Evolutionary conservation across 2,797 vertebrate genomes (phyloP).

Genomic region (Trachurus trachurus): DNA sequence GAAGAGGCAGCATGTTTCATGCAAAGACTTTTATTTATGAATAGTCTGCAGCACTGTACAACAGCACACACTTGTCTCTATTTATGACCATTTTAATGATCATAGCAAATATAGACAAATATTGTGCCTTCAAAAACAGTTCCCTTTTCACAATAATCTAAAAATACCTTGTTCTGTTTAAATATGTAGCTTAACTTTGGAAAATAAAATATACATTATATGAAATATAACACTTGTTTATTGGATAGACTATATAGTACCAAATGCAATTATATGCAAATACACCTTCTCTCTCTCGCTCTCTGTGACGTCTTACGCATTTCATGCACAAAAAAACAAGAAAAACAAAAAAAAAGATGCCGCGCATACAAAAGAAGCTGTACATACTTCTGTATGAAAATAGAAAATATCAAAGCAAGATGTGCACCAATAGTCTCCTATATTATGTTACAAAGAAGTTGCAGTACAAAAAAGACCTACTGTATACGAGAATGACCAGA

Average conservation of each 20-base stretch:
- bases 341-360: slow-evolving; percentile 67
- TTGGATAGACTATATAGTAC: slow-evolving; percentile 87
- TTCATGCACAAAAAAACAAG: slow-evolving; percentile 83
- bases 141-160: slow-evolving; percentile 86
- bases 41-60: slow-evolving; percentile 86
- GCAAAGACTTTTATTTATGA: slow-evolving; percentile 90
- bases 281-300: slow-evolving; percentile 77
- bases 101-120: slow-evolving; percentile 79
- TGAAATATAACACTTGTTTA: slow-evolving; percentile 89
- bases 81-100: slow-evolving; percentile 78
- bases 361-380: slow-evolving; percentile 83
- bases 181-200: slow-evolving; percentile 84
- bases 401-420: slow-evolving; percentile 88
- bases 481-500: slow-evolving; percentile 74
- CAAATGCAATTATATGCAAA: slow-evolving; percentile 88
- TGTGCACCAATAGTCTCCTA: slow-evolving; percentile 82
- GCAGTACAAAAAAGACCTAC: slow-evolving; percentile 84
- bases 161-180: slow-evolving; percentile 89
- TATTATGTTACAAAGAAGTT: slow-evolving; percentile 81
- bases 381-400: slow-evolving; percentile 88
- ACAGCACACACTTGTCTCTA: slow-evolving; percentile 81
- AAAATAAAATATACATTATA: slow-evolving; percentile 90
- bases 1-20: slow-evolving; percentile 76
- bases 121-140: slow-evolving; percentile 81
- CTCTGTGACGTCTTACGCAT: slow-evolving; percentile 76